Percentiles rank a stretch among this genome's conserved stretches.
phyloP scores from a whole-genome alignment of 2,797 vertebrate genomes.

The Pseudochirops corinnae region DNA sequence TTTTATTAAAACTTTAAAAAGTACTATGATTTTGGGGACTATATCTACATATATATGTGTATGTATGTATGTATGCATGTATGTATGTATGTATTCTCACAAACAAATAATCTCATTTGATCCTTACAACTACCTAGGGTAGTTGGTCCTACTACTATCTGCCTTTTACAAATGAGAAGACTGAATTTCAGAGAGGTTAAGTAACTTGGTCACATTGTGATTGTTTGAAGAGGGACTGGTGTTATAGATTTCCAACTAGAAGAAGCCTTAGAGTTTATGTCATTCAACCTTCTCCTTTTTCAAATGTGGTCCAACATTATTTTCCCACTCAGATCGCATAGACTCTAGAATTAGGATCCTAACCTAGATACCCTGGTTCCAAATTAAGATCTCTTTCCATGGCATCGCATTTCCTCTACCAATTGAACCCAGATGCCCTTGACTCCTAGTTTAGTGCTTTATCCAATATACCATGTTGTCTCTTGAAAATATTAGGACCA shows the following conservation, averaged over 20 bases:
- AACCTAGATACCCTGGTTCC: neutral
- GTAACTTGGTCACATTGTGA: neutral
- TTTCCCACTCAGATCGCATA: neutral
- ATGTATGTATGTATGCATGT: neutral
- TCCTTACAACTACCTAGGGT: neutral
- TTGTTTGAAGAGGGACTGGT: neutral
- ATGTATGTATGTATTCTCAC: neutral
- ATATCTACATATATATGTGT: neutral
- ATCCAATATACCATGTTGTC: neutral
- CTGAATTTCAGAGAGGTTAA: neutral
- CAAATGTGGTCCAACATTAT: neutral
- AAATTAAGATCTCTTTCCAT: neutral
- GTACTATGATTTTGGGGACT: neutral
- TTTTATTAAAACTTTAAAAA: neutral
- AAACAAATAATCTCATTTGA: neutral
- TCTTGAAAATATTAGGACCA: conserved; percentile 23
- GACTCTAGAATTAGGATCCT: neutral
- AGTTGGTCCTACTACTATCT: neutral
- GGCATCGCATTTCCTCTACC: neutral
- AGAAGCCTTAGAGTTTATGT: neutral
- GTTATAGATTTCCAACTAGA: neutral
- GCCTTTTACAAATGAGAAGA: neutral
- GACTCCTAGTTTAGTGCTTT: neutral
- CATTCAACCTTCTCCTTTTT: neutral
- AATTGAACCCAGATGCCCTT: neutral